Evolutionary conservation across 2,797 vertebrate genomes (phyloP).

Genomic region (Simalia tracyae): DNA sequence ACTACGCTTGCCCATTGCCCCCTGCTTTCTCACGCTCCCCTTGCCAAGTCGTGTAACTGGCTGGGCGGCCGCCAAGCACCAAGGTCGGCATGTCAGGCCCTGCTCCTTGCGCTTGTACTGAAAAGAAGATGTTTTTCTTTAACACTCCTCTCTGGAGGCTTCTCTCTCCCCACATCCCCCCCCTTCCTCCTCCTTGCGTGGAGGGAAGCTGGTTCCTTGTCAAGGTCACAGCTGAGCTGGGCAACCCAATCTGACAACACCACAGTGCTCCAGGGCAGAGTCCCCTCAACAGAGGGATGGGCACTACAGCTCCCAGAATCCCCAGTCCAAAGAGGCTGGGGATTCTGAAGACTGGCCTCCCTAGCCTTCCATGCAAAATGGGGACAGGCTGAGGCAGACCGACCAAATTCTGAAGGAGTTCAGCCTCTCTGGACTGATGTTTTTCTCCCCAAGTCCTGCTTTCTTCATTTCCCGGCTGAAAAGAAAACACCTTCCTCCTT

Average conservation of each 20-base stretch:
- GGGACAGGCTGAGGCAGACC: too few species aligned
- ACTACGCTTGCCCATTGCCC: conserved; percentile 91
- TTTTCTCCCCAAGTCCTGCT: neutral
- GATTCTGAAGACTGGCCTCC: neutral
- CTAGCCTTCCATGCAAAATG: too few species aligned
- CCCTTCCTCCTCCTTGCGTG: neutral
- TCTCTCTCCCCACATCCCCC: neutral
- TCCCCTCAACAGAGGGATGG: neutral
- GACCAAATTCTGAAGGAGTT: neutral
- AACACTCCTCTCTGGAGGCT: neutral
- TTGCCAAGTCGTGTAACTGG: conserved; percentile 79
- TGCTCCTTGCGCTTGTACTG: conserved; percentile 74
- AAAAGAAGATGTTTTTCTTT: conserved; percentile 50
- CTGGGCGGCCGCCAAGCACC: conserved; percentile 81
- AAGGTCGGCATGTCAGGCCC: conserved; percentile 80
- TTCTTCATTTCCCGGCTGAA: too few species aligned
- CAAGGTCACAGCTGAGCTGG: conserved; percentile 63
- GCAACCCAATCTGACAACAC: conserved; percentile 40
- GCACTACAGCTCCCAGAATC: neutral
- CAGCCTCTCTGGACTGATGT: neutral
- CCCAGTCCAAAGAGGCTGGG: neutral
- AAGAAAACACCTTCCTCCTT: too few species aligned
- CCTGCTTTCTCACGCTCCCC: conserved; percentile 90
- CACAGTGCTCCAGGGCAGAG: conserved; percentile 45
- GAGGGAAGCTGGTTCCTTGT: conserved; percentile 62